Conservation (phyloP, 2,888 invertebrate species). For the Ptychoptera contaminata region DNA sequence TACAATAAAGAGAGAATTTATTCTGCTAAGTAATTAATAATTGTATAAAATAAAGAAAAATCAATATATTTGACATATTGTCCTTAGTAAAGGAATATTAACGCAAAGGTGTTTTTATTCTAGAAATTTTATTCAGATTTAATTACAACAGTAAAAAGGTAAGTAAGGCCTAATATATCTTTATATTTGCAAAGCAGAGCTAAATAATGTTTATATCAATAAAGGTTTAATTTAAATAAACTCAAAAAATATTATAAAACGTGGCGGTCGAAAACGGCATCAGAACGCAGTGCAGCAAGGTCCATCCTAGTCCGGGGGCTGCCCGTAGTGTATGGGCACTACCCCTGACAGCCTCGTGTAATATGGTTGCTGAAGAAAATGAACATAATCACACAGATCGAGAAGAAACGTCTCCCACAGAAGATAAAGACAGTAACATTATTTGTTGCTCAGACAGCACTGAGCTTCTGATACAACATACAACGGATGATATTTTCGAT, state of each 20-base stretch:
- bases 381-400: conserved; percentile 31
- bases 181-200: too few relatives aligned
- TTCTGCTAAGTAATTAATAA: too few relatives aligned
- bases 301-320: conserved; percentile 75
- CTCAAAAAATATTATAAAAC: conserved; percentile 5
- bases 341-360: conserved; percentile 62
- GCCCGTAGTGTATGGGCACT: conserved; percentile 82
- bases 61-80: too few relatives aligned
- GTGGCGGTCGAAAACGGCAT: conserved; percentile 29
- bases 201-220: too few relatives aligned
- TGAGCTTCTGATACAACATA: conserved; percentile 22
- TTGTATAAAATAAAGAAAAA: too few relatives aligned
- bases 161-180: too few relatives aligned
- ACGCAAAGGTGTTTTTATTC: too few relatives aligned
- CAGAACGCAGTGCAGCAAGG: conserved; percentile 35
- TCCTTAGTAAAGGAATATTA: too few relatives aligned
- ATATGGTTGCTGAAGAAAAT: conserved; percentile 58
- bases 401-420: conserved; percentile 25
- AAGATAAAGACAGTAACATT: conserved; percentile 31
- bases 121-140: too few relatives aligned
- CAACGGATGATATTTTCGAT: conserved; percentile 62
- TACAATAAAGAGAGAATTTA: too few relatives aligned
- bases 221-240: too few relatives aligned
- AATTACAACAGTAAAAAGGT: too few relatives aligned
- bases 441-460: conserved; percentile 29